Evolutionary conservation across 2,113 vertebrate species (phyloP), one percentile per base, ranked within the genome.

Genomic region (Chlamydotis undulata): DNA sequence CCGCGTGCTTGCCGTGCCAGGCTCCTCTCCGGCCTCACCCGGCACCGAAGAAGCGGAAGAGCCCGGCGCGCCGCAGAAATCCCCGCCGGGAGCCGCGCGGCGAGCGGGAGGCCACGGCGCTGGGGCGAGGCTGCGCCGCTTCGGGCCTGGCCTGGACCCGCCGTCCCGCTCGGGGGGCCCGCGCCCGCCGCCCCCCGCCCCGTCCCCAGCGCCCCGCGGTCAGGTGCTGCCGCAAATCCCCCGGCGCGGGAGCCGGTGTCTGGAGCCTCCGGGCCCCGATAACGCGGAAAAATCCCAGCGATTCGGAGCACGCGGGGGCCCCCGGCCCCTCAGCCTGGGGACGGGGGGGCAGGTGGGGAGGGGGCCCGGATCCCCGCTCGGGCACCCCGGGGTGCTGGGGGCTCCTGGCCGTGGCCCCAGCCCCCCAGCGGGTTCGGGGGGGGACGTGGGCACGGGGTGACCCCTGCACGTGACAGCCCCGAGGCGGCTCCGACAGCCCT

Each of bases 261-360:
- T 24, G 87, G 6, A 23, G 94, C 77, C 82, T 89, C 83, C 86
- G 89, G 78, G 85, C 75, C 80, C 56, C 37, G 45, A 23, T 53
- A 37, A 39, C 39, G 50, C 28, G 19, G 89, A 92, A 83, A 76
- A 94, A 95, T 94, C 85, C 61, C 76, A 92, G 89, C 89, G 85
- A 95, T 95, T 31, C 22, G 10, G 71, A 91, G 92, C 85, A 89
- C 61, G 85, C 49, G 18, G 89, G 35, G 91, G 83, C 87, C 86
- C 33, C 84, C 57, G 39, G 85, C 89, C 69, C 80, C 82, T 52
- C 29, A 22, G 55, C 24, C 24, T 6, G 71, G 73, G 61, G 29
- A 57, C 37, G 49, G 49, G 61, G 26, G 26, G 29, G 43, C 8
- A 3, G 25, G 16, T 22, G 37, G 33, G 47, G 73, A 45, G 49